phyloP scores from a whole-genome alignment of 1,140 invertebrate species.

The Eulimnadia texana region DNA sequence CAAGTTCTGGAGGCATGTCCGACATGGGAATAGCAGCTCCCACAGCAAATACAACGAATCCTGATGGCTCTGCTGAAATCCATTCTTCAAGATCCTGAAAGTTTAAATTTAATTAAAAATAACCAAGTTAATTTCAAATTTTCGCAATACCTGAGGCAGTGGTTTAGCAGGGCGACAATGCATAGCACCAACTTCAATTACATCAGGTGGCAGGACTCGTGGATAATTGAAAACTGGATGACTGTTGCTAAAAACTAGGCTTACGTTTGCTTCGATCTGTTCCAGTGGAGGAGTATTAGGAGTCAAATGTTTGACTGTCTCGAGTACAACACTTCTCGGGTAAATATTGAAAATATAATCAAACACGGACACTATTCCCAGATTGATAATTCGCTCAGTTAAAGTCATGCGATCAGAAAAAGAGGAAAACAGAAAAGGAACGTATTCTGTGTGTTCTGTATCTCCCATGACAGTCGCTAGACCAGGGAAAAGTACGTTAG shows the following conservation, averaged over 20 bases:
- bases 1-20: slow-evolving; percentile 52
- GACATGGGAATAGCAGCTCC: slow-evolving; percentile 57
- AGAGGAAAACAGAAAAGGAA: too few species aligned
- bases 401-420: slow-evolving; percentile 10
- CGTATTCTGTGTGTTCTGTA: too few species aligned
- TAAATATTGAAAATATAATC: neutral
- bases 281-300: slow-evolving; percentile 35
- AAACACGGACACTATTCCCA: neutral
- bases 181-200: slow-evolving; percentile 66
- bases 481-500: too few species aligned
- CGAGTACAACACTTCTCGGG: neutral
- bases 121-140: neutral
- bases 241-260: slow-evolving; percentile 59
- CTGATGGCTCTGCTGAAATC: slow-evolving; percentile 43
- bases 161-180: slow-evolving; percentile 54
- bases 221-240: slow-evolving; percentile 56
- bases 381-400: neutral
- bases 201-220: slow-evolving; percentile 53
- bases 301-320: neutral
- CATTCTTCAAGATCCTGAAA: slow-evolving; percentile 42
- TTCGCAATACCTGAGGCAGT: slow-evolving; percentile 25
- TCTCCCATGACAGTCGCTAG: too few species aligned
- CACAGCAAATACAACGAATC: slow-evolving; percentile 66
- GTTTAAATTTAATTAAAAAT: neutral
- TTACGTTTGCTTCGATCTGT: slow-evolving; percentile 47